phyloP scores from a whole-genome alignment of 2,797 vertebrate species.

The Spheniscus humboldti region DNA sequence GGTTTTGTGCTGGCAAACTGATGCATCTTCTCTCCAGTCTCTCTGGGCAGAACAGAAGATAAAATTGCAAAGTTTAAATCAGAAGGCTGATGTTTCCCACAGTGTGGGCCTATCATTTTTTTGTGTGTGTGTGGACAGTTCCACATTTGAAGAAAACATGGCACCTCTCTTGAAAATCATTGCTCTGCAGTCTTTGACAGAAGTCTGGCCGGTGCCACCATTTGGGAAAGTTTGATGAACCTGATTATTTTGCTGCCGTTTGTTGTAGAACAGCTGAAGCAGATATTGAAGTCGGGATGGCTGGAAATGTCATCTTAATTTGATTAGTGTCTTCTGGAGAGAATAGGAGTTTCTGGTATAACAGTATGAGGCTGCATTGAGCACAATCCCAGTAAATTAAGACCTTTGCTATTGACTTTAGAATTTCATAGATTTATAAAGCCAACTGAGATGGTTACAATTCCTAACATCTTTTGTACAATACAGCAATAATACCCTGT shows the following conservation, averaged over 20 bases:
- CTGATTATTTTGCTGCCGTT: background rate
- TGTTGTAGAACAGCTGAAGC: background rate
- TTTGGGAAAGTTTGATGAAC: background rate
- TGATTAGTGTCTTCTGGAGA: background rate
- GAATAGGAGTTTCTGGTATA: background rate
- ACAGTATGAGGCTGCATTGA: background rate
- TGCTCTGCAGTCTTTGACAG: background rate
- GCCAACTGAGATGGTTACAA: background rate
- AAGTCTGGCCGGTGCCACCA: no score
- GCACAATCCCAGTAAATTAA: background rate
- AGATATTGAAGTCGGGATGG: background rate
- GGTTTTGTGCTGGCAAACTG: background rate
- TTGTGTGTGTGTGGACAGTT: background rate
- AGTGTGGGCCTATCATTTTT: background rate
- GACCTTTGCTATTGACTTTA: background rate
- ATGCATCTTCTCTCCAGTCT: background rate
- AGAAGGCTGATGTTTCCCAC: background rate
- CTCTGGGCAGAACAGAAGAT: background rate
- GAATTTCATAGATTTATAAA: background rate
- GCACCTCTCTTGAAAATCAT: background rate
- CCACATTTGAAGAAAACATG: background rate
- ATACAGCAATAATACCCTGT: background rate
- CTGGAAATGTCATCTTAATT: background rate
- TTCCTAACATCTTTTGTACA: background rate
- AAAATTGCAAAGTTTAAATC: background rate